phyloP scores from a whole-genome alignment of 2,113 vertebrate species.

The Danio rerio region DNA sequence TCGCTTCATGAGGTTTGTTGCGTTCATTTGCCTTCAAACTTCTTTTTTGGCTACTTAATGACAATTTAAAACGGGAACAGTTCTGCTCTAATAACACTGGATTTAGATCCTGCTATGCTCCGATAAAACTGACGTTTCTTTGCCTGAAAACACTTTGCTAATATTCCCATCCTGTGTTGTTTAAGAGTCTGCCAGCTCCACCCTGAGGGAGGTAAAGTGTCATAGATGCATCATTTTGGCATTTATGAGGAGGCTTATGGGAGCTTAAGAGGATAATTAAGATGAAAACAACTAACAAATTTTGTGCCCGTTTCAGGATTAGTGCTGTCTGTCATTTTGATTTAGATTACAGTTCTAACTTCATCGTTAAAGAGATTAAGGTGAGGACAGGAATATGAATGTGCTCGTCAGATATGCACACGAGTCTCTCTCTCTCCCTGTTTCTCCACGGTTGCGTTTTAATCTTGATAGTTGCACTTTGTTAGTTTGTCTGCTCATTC shows the following conservation, averaged over 20 bases:
- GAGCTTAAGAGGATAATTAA: slow-evolving; percentile 51
- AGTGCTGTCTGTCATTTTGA: slow-evolving; percentile 32
- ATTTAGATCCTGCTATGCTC: slow-evolving; percentile 55
- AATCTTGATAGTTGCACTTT: not conserved
- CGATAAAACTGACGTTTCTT: slow-evolving; percentile 51
- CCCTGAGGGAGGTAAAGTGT: slow-evolving; percentile 16
- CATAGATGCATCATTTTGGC: slow-evolving; percentile 42
- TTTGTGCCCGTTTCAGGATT: slow-evolving; percentile 21
- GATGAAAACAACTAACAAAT: slow-evolving; percentile 39
- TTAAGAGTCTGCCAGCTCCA: slow-evolving; percentile 41
- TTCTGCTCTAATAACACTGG: slow-evolving; percentile 52
- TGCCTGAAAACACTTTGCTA: not conserved
- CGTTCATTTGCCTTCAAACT: slow-evolving; percentile 54
- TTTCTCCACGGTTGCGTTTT: not conserved
- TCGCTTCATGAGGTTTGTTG: slow-evolving; percentile 41
- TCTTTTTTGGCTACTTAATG: slow-evolving; percentile 49
- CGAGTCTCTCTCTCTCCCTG: not conserved
- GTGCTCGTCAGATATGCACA: not conserved
- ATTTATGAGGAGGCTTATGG: slow-evolving; percentile 32
- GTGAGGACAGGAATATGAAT: slow-evolving; percentile 40
- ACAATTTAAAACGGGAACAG: slow-evolving; percentile 43
- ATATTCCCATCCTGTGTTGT: slow-evolving; percentile 26
- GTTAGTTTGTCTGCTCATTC: slow-evolving; percentile 2
- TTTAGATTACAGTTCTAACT: slow-evolving; percentile 35
- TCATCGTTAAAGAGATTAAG: slow-evolving; percentile 40